Base-by-base conservation (phyloP, 2,113 vertebrate genomes). In the Clarias gariepinus region DNA sequence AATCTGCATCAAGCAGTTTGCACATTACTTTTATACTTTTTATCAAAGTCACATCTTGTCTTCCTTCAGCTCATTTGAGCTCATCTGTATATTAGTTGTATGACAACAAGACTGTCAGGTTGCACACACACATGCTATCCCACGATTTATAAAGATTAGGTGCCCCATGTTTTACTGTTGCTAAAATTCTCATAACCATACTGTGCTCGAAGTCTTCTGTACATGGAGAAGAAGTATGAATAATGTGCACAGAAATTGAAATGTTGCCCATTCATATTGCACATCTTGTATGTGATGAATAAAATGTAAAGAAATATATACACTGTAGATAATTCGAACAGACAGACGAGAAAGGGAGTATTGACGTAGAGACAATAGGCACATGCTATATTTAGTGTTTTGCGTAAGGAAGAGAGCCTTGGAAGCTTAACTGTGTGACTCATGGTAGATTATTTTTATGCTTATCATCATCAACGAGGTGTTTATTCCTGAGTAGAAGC, bases 301-400 rank as follows among this genome's bases (percentile, higher is more conserved):
- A 61, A 41, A 9, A 73, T 41, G 18, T 23, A 9, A 10, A 41
- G 33, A 47, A 41, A 73, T 47, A 0, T 23, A 47, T 10, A 74
- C 9, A 47, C 71, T 74, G 19, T 3, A 41, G 33, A 41, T 41
- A 4, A 4, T 69, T 71, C 36, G 10, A 25, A 74, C 1, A 47
- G 71, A 21, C 69, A 47, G 36, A 15, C 57, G 19, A 23, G 15
- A 21, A 25, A 69, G 28, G 3, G 3, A 30, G 66, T 68, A 30
- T 6, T 68, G 33, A 21, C 15, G 18, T 73, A 33, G 33, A 21
- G 18, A 41, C 3, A 1, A 73, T 23, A 8, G 23, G 33, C 69
- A 21, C 33, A 41, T 23, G 71, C 36, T 74, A 47, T 73, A 73
- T 47, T 74, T 74, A 74, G 71, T 74, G 36, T 47, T 74, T 74